A percentile compares a stretch with the other conserved stretches of the same genome.
phyloP scores from a whole-genome alignment of 2,888 invertebrate species.

The Mythimna vitellina region DNA sequence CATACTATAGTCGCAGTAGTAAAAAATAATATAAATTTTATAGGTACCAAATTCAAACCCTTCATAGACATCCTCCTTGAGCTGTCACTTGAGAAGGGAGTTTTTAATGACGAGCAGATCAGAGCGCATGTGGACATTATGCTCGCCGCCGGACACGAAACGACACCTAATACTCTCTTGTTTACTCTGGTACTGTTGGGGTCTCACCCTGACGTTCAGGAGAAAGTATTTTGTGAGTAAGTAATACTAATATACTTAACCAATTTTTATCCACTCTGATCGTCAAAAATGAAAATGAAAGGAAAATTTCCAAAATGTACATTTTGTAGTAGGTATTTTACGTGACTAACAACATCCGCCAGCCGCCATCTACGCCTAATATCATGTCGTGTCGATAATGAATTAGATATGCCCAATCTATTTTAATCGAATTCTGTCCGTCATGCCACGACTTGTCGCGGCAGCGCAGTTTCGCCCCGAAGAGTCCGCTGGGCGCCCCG shows the following conservation, averaged over 20 bases:
- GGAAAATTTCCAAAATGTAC: too few relatives aligned
- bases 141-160: conserved; percentile 90
- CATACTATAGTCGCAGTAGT: too few relatives aligned
- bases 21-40: not conserved
- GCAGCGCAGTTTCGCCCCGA: too few relatives aligned
- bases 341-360: too few relatives aligned
- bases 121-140: conserved; percentile 91
- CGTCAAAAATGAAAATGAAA: too few relatives aligned
- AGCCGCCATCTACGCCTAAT: too few relatives aligned
- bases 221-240: conserved; percentile 67
- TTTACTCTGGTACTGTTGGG: conserved; percentile 83
- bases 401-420: too few relatives aligned
- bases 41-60: conserved; percentile 83
- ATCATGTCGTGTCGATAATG: too few relatives aligned
- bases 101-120: conserved; percentile 87
- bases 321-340: too few relatives aligned
- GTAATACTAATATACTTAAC: conserved; percentile 47
- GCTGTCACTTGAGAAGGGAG: conserved; percentile 79
- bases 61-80: conserved; percentile 90
- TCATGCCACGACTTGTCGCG: too few relatives aligned
- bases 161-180: conserved; percentile 83
- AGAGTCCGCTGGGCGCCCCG: too few relatives aligned
- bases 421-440: too few relatives aligned
- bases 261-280: not conserved
- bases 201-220: conserved; percentile 82